Evolutionary conservation across 2,797 vertebrate genomes (phyloP), one percentile per base, ranked within the genome.

Genomic region (Tenualosa thibaudeaui): DNA sequence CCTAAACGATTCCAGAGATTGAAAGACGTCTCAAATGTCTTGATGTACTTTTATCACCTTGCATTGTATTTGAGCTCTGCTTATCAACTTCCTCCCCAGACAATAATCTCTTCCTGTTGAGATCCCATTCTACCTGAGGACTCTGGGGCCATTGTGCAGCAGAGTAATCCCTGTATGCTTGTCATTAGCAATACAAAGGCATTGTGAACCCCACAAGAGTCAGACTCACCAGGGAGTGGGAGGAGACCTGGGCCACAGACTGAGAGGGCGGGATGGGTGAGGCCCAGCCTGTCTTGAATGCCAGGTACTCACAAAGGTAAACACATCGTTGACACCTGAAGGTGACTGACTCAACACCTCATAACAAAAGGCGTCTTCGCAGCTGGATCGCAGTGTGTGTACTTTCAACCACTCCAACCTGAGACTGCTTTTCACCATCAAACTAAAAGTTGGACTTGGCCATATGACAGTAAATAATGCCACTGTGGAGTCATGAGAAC

Each of bases 171-270:
- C 53, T 85, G 81, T 53, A 56, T 85, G 15, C 83, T 31, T 85
- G 87, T 87, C 81, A 81, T 60, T 81, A 87, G 82, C 19, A 83
- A 49, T 86, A 85, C 31, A 86, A 87, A 83, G 19, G 65, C 43
- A 71, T 22, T 1, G 5, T 19, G 37, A 43, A 43, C 68, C 68
- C 5, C 13, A 37, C 50, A 51, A 8, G 17, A 82, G 22, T 82
- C 43, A 81, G 10, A 24, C 60, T 10, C 56, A 82, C 87, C 86
- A 84, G 84, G 85, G 2, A 89, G 85, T 62, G 12, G 49, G 46
- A 65, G 65, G 56, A 4, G 53, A n/a, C 82, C 81, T 51, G 1
- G 49, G 37, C 40, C 24, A 85, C 65, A 84, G 65, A 53, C 82
- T 84, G 56, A 26, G 56, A 37, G 46, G 43, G 31, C 7, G 31